A percentile compares a stretch with the other conserved stretches of the same genome.
These are phyloP conservation scores for Cybosia mesomella DNA, from an alignment of 2,888 invertebrate genomes.

Conservation along the genomic window DNA sequence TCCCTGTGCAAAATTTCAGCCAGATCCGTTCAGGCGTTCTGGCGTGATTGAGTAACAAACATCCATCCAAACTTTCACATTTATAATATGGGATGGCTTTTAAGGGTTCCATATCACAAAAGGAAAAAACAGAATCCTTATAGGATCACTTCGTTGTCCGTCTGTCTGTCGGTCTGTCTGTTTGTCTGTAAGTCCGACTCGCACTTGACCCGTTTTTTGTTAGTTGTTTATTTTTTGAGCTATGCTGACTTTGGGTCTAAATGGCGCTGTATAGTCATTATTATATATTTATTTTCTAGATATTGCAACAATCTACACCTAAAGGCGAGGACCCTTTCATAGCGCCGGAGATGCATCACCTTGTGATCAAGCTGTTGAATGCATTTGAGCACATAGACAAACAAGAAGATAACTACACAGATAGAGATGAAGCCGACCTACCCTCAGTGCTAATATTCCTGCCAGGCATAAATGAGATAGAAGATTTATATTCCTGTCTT, in stretches of 20 bases:
- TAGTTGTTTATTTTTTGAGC: not conserved
- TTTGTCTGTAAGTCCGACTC: no score
- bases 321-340: slow-evolving; percentile 87
- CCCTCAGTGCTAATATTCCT: slow-evolving; percentile 95
- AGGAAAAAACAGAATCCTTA: no score
- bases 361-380: slow-evolving; percentile 88
- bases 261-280: not conserved
- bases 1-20: no score
- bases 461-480: slow-evolving; percentile 95
- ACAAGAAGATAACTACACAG: slow-evolving; percentile 68
- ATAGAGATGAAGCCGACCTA: slow-evolving; percentile 63
- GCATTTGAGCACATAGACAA: slow-evolving; percentile 89
- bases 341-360: slow-evolving; percentile 85
- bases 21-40: no score
- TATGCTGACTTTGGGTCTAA: not conserved
- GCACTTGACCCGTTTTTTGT: no score
- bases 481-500: slow-evolving; percentile 87
- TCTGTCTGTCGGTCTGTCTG: no score
- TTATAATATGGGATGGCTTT: no score
- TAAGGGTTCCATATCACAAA: no score
- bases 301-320: slow-evolving; percentile 69
- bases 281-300: slow-evolving; percentile 62
- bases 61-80: no score
- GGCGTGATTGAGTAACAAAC: no score
- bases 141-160: no score